Percentiles rank a stretch among this genome's conserved stretches.
phyloP scores from a whole-genome alignment of 2,113 vertebrate species.

The Cyprinodon variegatus region DNA sequence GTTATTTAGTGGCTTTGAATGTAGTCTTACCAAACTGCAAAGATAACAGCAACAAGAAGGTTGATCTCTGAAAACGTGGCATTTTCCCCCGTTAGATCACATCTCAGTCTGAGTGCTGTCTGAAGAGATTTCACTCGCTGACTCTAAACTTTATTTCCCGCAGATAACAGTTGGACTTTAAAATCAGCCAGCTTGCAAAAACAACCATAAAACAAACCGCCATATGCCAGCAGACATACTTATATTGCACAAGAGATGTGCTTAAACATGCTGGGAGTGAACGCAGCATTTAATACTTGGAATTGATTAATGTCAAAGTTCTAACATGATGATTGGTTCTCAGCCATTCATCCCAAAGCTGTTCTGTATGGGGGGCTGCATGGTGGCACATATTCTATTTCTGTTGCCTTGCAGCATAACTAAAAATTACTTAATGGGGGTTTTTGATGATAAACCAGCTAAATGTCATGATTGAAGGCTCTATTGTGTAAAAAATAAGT shows the following conservation, averaged over 20 bases:
- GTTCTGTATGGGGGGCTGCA: too few relatives aligned
- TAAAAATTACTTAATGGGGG: too few relatives aligned
- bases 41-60: slow-evolving; percentile 47
- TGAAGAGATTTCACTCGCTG: not conserved
- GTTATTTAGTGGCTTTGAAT: not conserved
- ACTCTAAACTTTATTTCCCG: slow-evolving; percentile 19
- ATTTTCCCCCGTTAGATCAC: slow-evolving; percentile 41
- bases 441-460: too few relatives aligned
- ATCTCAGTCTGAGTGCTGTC: slow-evolving; percentile 7
- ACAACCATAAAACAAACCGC: slow-evolving; percentile 53
- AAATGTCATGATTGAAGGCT: too few relatives aligned
- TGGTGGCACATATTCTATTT: too few relatives aligned
- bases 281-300: not conserved
- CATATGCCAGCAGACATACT: not conserved
- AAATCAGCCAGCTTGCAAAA: slow-evolving; percentile 47
- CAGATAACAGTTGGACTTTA: slow-evolving; percentile 81
- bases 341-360: too few relatives aligned
- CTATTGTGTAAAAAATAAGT: too few relatives aligned
- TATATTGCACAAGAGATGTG: slow-evolving; percentile 12
- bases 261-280: not conserved
- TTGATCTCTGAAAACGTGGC: slow-evolving; percentile 6
- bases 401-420: too few relatives aligned
- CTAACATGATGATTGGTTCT: too few relatives aligned
- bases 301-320: not conserved
- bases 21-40: slow-evolving; percentile 60